A percentile compares a stretch with the other conserved stretches of the same genome.
phyloP scores from a whole-genome alignment of 2,113 vertebrate genomes.

The Heloderma charlesbogerti region DNA sequence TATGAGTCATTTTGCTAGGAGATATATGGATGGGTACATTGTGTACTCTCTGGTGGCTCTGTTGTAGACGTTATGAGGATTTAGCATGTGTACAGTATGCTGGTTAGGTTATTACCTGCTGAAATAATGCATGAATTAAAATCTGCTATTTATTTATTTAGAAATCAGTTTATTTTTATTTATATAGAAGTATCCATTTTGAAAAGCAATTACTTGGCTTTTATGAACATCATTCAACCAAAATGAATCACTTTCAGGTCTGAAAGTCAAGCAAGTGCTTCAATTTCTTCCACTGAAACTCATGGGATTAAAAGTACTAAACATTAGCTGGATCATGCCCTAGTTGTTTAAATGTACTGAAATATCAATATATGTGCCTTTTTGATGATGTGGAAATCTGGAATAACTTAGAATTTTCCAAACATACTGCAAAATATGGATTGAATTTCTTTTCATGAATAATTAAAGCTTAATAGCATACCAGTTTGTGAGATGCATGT shows the following conservation, averaged over 20 bases:
- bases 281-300: background rate
- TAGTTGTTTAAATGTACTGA: background rate
- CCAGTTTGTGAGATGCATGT: background rate
- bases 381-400: background rate
- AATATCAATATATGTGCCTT: background rate
- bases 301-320: background rate
- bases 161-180: background rate
- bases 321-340: background rate
- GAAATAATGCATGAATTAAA: background rate
- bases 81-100: background rate
- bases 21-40: background rate
- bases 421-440: background rate
- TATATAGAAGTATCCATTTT: background rate
- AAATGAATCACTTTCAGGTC: background rate
- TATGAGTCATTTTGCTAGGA: background rate
- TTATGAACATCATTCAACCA: background rate
- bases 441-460: background rate
- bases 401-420: background rate
- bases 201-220: too few relatives aligned
- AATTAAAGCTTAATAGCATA: background rate
- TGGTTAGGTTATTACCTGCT: background rate
- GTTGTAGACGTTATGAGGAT: background rate
- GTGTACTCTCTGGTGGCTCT: background rate
- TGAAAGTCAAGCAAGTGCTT: background rate
- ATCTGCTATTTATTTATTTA: background rate